Evolutionary conservation across 1,140 invertebrate genomes (phyloP), one percentile per base, ranked within the genome.

Genomic region (Drosophila equinoxialis): DNA sequence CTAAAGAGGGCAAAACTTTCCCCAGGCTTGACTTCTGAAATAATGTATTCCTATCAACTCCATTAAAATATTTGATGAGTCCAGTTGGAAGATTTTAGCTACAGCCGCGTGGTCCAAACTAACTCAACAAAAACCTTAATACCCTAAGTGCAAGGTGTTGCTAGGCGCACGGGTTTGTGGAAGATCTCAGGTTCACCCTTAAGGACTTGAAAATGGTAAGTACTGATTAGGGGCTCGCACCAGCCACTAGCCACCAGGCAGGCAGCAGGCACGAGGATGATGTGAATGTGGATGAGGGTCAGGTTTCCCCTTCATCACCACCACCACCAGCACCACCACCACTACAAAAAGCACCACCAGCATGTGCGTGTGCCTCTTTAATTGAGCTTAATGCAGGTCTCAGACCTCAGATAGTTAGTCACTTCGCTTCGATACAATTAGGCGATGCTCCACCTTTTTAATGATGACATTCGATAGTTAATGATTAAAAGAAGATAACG

Each of bases 101-200:
- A 0, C 4, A 26, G 26, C 3, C 5, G 26, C 1, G 0, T 37
- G 3, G 37, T 3, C 37, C 4, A 39, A 39, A 39, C 10, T 39
- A 39, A 11, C 37, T 39, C 11, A 48, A 48, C 1, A 20, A 48
- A 48, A 20, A 2, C 17, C 14, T 48, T 1, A 45, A 14, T 45
- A 48, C 45, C 45, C 45, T 48, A 45, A 55, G n/a, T 59, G 66
- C 79, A 81, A 81, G 77, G 79, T 80, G 79, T 81, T 77, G 68
- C 77, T 80, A 79, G 77, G 20, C 45, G 67, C 77, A 75, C 71
- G 71, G 64, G 66, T 45, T 30, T 30, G 2, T 30, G 30, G 37
- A 41, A 67, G 35, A 70, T 35, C 64, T 4, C 17, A 39, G n/a
- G 6, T 11, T 39, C 51, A 54, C 35, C 6, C 54, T 33, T 14